These are phyloP conservation scores for Helleia helle DNA, from an alignment of 2,888 invertebrate genomes.

Conservation along the genomic window DNA sequence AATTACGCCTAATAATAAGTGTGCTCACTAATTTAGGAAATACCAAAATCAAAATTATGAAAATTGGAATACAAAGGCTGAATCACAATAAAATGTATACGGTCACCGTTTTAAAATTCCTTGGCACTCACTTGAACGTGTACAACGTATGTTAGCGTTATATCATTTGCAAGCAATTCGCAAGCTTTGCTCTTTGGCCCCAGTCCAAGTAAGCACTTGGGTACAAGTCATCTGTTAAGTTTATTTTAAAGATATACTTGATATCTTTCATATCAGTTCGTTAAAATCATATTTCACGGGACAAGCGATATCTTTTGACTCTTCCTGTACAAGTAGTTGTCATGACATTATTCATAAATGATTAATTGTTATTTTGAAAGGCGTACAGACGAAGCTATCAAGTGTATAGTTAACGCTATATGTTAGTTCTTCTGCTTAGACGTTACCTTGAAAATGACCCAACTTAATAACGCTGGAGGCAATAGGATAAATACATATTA, in stretches of 20 bases:
- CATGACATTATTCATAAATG: too few relatives aligned
- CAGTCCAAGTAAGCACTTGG: conserved; percentile 44
- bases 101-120: conserved; percentile 24
- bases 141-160: conserved; percentile 37
- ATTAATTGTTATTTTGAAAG: too few relatives aligned
- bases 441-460: too few relatives aligned
- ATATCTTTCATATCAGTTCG: conserved; percentile 11
- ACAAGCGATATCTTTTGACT: too few relatives aligned
- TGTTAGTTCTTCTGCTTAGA: too few relatives aligned
- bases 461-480: too few relatives aligned
- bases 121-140: conserved; percentile 32
- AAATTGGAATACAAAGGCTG: conserved; percentile 11
- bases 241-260: conserved; percentile 35
- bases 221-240: conserved; percentile 51
- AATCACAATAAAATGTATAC: conserved; percentile 8
- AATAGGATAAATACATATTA: too few relatives aligned
- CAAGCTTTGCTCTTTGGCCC: conserved; percentile 41
- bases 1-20: conserved; percentile 71
- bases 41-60: conserved; percentile 40
- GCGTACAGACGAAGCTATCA: too few relatives aligned
- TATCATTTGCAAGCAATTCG: conserved; percentile 45
- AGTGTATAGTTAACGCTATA: too few relatives aligned
- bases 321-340: too few relatives aligned
- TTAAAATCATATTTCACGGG: too few relatives aligned
- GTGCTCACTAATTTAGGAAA: conserved; percentile 58